phyloP scores from a whole-genome alignment of 2,888 invertebrate species.

The Dinocampus coccinellae region DNA sequence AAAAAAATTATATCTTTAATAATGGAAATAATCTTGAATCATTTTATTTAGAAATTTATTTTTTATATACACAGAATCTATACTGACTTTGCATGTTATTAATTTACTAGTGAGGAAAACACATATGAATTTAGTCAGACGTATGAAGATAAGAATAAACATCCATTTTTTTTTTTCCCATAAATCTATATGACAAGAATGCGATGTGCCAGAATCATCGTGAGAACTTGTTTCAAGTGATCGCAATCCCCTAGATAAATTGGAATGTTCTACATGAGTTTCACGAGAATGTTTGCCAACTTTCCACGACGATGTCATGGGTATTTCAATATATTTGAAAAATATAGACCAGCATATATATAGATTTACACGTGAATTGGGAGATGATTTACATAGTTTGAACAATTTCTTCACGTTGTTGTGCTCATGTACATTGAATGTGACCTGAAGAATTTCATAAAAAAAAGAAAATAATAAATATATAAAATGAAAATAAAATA shows the following conservation, averaged over 20 bases:
- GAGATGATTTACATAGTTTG: background rate
- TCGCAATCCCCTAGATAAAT: conserved; percentile 8
- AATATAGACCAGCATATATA: background rate
- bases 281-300: conserved; percentile 16
- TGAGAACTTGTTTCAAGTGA: background rate
- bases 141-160: background rate
- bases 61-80: too few relatives aligned
- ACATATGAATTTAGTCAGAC: background rate
- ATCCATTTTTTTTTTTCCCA: background rate
- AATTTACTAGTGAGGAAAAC: background rate
- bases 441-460: background rate
- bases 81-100: too few relatives aligned
- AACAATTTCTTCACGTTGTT: background rate
- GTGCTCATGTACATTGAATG: background rate
- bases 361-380: background rate
- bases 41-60: too few relatives aligned
- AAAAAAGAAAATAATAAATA: background rate
- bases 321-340: background rate
- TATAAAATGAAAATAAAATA: background rate
- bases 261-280: conserved; percentile 26
- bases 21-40: too few relatives aligned
- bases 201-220: background rate
- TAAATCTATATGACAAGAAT: background rate
- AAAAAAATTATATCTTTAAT: too few relatives aligned
- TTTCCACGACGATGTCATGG: background rate